A percentile compares a stretch with the other conserved stretches of the same genome.
Conservation (phyloP, 2,888 invertebrate species). For the Andrena marginata region DNA sequence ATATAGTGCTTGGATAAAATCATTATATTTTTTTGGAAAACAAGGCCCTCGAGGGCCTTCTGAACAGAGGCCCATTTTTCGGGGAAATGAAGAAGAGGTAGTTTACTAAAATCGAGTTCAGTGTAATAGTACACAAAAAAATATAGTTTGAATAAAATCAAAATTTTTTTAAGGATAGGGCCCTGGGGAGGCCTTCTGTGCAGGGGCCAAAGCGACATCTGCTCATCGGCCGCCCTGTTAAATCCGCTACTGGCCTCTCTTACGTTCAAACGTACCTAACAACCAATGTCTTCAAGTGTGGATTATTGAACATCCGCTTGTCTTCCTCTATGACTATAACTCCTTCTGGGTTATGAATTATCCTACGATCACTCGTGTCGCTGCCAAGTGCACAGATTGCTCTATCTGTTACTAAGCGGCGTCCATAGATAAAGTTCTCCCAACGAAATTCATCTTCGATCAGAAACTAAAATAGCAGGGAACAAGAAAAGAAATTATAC, state of each 20-base stretch:
- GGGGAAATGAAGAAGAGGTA: too few relatives aligned
- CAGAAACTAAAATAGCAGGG: constrained; percentile 49
- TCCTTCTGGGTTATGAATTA: constrained; percentile 74
- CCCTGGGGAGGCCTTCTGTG: too few relatives aligned
- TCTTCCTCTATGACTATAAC: constrained; percentile 76
- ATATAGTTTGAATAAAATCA: too few relatives aligned
- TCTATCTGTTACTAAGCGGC: constrained; percentile 76
- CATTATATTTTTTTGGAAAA: too few relatives aligned
- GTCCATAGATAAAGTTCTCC: constrained; percentile 53
- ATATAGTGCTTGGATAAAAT: too few relatives aligned
- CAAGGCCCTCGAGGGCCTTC: too few relatives aligned
- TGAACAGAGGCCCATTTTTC: too few relatives aligned
- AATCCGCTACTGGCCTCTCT: background rate
- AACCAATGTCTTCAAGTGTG: constrained; percentile 81
- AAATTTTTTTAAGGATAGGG: too few relatives aligned
- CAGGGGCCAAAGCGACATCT: too few relatives aligned
- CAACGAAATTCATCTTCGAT: constrained; percentile 61
- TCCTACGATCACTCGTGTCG: constrained; percentile 74
- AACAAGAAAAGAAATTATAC: background rate
- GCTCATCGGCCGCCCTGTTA: too few relatives aligned
- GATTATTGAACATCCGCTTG: constrained; percentile 78
- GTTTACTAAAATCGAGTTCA: too few relatives aligned
- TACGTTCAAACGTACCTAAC: constrained; percentile 76
- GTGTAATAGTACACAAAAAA: too few relatives aligned
- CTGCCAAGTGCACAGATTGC: constrained; percentile 81